Evolutionary conservation across 2,113 vertebrate species (phyloP).

Genomic region (Chinchilla lanigera): DNA sequence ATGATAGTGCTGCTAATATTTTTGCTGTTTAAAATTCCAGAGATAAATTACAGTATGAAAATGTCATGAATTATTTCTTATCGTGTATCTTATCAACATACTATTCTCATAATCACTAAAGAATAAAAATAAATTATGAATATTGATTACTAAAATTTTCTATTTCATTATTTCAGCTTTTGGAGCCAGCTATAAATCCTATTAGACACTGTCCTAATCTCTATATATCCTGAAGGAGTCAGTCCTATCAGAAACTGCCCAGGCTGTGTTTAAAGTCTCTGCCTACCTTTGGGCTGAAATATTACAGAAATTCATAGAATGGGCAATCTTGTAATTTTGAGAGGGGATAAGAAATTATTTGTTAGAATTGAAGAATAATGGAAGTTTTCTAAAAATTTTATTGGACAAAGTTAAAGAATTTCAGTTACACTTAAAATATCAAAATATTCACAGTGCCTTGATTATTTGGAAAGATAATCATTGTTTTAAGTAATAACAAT

Average conservation of each 20-base stretch:
- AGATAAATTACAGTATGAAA: not conserved
- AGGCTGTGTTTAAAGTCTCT: not conserved
- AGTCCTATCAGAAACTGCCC: not conserved
- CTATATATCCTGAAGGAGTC: not conserved
- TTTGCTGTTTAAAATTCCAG: not conserved
- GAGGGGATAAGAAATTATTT: not conserved
- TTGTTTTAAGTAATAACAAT: slow-evolving; percentile 12
- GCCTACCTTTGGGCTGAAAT: not conserved
- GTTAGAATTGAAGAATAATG: not conserved
- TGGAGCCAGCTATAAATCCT: not conserved
- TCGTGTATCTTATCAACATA: not conserved
- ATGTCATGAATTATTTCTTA: not conserved
- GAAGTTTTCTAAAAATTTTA: not conserved
- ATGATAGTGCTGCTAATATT: not conserved
- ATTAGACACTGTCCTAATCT: not conserved
- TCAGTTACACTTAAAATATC: not conserved
- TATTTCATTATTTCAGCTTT: slow-evolving; percentile 14
- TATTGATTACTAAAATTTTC: not conserved
- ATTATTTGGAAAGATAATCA: not conserved
- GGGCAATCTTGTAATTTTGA: not conserved
- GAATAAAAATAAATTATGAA: not conserved
- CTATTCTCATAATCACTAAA: not conserved
- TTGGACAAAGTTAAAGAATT: slow-evolving; percentile 22
- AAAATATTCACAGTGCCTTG: not conserved
- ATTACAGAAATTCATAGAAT: not conserved